A percentile compares a stretch with the other conserved stretches of the same genome.
Conservation (phyloP, 2,797 vertebrate species). For the Spinus olivaceus region DNA sequence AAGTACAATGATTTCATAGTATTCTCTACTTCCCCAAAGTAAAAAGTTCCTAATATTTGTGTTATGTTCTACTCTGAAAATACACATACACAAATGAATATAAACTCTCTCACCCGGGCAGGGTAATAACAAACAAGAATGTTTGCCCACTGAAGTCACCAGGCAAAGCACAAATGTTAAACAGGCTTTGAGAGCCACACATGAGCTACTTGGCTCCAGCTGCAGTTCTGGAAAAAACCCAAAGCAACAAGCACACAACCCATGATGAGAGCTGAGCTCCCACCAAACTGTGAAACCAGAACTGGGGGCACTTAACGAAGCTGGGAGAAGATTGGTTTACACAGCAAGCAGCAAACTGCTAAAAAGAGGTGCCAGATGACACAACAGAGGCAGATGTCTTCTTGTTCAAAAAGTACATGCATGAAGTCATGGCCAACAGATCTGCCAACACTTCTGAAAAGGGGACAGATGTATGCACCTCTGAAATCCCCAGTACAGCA, state of each 20-base stretch:
- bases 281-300: background rate
- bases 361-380: background rate
- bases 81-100: background rate
- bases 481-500: background rate
- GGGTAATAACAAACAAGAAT: background rate
- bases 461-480: background rate
- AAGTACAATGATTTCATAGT: background rate
- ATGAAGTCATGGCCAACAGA: background rate
- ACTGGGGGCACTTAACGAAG: background rate
- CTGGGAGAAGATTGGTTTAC: background rate
- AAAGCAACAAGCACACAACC: background rate
- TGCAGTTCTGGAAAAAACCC: background rate
- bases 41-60: background rate
- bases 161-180: background rate
- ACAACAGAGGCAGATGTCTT: background rate
- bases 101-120: background rate
- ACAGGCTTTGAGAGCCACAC: background rate
- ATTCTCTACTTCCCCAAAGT: background rate
- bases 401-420: background rate
- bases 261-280: background rate
- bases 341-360: background rate
- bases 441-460: background rate
- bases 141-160: background rate
- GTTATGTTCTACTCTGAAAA: background rate
- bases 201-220: background rate